Evolutionary conservation across 2,888 invertebrate genomes (phyloP).

Genomic region (Malachius bipustulatus): DNA sequence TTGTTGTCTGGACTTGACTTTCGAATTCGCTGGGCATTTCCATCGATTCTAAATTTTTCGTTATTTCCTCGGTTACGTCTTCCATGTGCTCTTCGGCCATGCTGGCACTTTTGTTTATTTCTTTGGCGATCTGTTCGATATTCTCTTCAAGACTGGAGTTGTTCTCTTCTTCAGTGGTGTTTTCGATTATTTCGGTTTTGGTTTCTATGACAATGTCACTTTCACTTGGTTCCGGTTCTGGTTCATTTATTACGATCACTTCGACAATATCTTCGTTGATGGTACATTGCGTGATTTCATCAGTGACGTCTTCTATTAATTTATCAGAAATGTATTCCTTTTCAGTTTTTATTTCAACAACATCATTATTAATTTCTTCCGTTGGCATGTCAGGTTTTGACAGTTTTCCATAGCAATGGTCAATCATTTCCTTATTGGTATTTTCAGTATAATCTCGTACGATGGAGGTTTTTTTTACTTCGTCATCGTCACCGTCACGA

Average conservation of each 20-base stretch:
- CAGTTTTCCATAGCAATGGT: too few relatives aligned
- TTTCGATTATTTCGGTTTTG: not conserved
- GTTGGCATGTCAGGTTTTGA: conserved; percentile 8
- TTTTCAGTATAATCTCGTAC: too few relatives aligned
- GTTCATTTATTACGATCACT: conserved; percentile 7
- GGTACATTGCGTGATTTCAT: too few relatives aligned
- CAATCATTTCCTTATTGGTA: too few relatives aligned
- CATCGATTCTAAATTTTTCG: conserved; percentile 14
- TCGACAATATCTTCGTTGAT: too few relatives aligned
- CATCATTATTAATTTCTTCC: conserved; percentile 5
- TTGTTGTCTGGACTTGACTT: conserved; percentile 8
- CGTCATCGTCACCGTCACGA: conserved; percentile 4
- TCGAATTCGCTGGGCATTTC: conserved; percentile 6
- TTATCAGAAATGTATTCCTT: conserved; percentile 7
- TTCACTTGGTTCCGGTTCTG: conserved; percentile 4
- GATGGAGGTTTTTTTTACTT: conserved; percentile 8
- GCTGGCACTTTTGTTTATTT: conserved; percentile 2
- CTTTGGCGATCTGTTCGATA: too few relatives aligned
- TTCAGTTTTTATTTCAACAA: not conserved
- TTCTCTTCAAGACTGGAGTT: conserved; percentile 3
- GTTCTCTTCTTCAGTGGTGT: not conserved
- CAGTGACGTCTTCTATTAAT: conserved; percentile 9
- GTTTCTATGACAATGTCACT: conserved; percentile 5
- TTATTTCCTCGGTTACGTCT: conserved; percentile 7
- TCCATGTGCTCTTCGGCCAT: not conserved